Evolutionary conservation across 2,797 vertebrate species (phyloP), one percentile per base, ranked within the genome.

Genomic region (Micrastur ruficollis): DNA sequence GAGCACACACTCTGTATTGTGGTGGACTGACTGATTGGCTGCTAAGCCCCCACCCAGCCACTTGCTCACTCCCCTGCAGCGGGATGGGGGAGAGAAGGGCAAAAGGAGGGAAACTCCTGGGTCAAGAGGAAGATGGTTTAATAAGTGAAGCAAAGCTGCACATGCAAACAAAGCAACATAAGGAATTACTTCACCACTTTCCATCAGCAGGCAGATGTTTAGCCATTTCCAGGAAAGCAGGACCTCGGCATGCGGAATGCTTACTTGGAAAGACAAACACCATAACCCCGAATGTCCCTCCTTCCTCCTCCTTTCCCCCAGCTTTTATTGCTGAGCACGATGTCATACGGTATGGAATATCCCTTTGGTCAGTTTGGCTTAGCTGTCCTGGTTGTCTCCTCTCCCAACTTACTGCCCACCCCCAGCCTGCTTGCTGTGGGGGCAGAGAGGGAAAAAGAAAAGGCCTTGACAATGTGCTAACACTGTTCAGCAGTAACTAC

Each of bases 201-300:
- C 18, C 12, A 8, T 52, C 5, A 2, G 34, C 47, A 62, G n/a
- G 32, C 36, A 36, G 59, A 16, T 65, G 31, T 40, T 87, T 14
- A 29, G 32, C 12, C 15, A 3, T 63, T 88, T 81, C 40, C 70
- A 75, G 78, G 47, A 86, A 71, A 86, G 46, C 67, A 56, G 31
- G 44, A 16, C 49, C 46, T 89, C 29, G 52, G 44, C n/a, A n/a
- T 21, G 7, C 7, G 1, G 32, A 11, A 5, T 55, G 34, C 29
- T 62, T 53, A 18, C 40, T 75, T 63, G 44, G 38, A 70, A 81
- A 23, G 34, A 70, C 46, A 83, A 55, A 31, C 3, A 4, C 34
- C 10, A 2, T 52, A n/a, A 12, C 9, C 19, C 14, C 1, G 3
- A 29, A 10, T 12, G 5, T 47, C 3, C 19, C 31, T 22, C 15